phyloP scores from a whole-genome alignment of 2,113 vertebrate genomes.

The Rana temporaria region DNA sequence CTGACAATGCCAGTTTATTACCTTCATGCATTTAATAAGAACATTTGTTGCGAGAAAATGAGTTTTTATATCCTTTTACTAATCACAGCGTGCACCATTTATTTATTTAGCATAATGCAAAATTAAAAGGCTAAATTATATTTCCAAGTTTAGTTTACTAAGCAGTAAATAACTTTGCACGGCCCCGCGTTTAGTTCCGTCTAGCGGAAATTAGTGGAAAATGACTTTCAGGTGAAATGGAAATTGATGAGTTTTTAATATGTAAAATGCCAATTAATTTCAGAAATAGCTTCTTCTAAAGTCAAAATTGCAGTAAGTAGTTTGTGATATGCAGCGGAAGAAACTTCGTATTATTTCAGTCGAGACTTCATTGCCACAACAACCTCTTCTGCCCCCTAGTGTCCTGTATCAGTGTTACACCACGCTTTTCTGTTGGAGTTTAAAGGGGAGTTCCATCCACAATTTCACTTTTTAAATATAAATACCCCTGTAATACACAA shows the following conservation, averaged over 20 bases:
- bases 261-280: slow-evolving; percentile 14
- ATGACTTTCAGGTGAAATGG: slow-evolving; percentile 30
- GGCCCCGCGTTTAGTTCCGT: slow-evolving; percentile 1
- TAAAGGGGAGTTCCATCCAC: too few relatives aligned
- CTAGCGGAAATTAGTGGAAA: slow-evolving; percentile 34
- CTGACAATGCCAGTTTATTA: not conserved
- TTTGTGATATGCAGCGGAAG: not conserved
- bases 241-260: slow-evolving; percentile 41
- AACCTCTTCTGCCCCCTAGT: too few relatives aligned
- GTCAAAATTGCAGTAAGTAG: slow-evolving; percentile 4
- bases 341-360: too few relatives aligned
- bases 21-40: slow-evolving; percentile 23
- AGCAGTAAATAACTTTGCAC: slow-evolving; percentile 47
- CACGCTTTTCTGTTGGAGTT: too few relatives aligned
- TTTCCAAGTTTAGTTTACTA: slow-evolving; percentile 44
- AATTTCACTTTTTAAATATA: too few relatives aligned
- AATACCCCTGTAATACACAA: too few relatives aligned
- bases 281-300: slow-evolving; percentile 6
- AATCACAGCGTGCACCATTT: slow-evolving; percentile 14
- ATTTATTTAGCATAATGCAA: slow-evolving; percentile 43
- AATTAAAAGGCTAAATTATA: slow-evolving; percentile 47
- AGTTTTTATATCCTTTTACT: not conserved
- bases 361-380: too few relatives aligned
- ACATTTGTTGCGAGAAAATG: slow-evolving; percentile 4
- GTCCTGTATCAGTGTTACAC: too few relatives aligned